Conservation (phyloP, 2,888 invertebrate species). For the Yponomeuta cagnagella region DNA sequence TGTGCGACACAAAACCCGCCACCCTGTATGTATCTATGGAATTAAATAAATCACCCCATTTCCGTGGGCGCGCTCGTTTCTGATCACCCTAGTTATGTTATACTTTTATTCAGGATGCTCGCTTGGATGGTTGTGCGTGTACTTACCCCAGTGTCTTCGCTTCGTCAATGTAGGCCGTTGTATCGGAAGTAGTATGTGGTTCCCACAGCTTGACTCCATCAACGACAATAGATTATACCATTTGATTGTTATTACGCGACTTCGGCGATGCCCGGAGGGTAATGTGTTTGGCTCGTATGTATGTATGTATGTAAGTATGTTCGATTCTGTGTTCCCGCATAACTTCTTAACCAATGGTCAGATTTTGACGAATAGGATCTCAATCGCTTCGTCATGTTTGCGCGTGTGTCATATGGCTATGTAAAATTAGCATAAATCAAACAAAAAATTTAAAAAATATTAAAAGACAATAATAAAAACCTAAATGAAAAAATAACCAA, state of each 20-base stretch:
- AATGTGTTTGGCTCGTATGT: too few species aligned
- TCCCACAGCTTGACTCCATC: neutral
- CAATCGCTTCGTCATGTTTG: too few species aligned
- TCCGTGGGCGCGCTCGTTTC: slow-evolving; percentile 34
- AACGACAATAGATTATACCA: neutral
- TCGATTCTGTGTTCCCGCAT: too few species aligned
- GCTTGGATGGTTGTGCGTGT: neutral
- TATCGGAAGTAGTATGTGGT: neutral
- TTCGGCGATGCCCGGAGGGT: too few species aligned
- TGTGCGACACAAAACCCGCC: slow-evolving; percentile 29
- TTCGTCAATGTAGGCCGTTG: neutral
- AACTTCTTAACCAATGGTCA: too few species aligned
- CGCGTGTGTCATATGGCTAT: too few species aligned
- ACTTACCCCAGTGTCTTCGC: neutral
- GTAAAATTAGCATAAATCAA: too few species aligned
- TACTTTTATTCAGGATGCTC: neutral
- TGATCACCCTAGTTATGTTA: slow-evolving; percentile 14
- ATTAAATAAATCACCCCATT: slow-evolving; percentile 38
- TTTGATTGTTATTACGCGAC: neutral
- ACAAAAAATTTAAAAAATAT: too few species aligned
- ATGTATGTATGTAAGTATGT: too few species aligned
- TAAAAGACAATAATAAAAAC: too few species aligned
- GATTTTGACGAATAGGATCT: too few species aligned
- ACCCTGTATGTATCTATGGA: slow-evolving; percentile 25
- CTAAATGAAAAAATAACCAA: too few species aligned